A percentile compares a stretch with the other conserved stretches of the same genome.
phyloP scores from a whole-genome alignment of 2,113 vertebrate species.

The Phalacrocorax aristotelis region DNA sequence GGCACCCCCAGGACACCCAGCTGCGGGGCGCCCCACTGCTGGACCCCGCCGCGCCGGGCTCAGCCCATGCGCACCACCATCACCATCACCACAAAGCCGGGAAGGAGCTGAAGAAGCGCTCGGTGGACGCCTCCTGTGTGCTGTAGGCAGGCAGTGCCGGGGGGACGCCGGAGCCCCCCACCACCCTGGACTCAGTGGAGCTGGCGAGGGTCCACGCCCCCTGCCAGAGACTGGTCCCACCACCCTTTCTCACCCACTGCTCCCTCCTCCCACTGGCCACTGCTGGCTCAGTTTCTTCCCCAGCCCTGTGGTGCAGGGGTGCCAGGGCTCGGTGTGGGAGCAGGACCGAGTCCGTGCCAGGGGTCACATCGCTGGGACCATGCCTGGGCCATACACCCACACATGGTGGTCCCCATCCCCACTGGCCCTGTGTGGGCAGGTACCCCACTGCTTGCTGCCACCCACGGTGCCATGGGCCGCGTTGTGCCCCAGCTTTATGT shows the following conservation, averaged over 20 bases:
- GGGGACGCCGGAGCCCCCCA: background rate
- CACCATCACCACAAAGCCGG: slow-evolving; percentile 79
- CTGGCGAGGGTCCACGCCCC: background rate
- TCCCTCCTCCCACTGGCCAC: background rate
- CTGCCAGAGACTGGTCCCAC: slow-evolving; percentile 13
- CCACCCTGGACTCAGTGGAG: slow-evolving; percentile 29
- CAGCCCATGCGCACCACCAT: slow-evolving; percentile 30
- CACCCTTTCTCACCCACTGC: background rate
- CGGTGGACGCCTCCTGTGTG: slow-evolving; percentile 78
- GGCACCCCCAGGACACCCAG: slow-evolving; percentile 73
- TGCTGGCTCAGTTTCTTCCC: background rate
- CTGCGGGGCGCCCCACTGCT: slow-evolving; percentile 40
- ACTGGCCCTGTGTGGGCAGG: background rate
- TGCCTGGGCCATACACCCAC: background rate
- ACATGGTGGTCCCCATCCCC: background rate
- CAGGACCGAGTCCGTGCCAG: rapidly evolving
- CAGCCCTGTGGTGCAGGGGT: background rate
- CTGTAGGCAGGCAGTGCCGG: slow-evolving; percentile 65
- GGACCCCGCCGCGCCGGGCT: slow-evolving; percentile 25
- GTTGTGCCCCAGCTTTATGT: background rate
- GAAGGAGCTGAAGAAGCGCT: slow-evolving; percentile 81
- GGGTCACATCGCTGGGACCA: background rate
- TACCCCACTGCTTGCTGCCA: background rate
- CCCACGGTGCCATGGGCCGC: background rate
- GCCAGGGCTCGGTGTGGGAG: background rate